Percentiles rank a stretch among this genome's conserved stretches.
These are phyloP conservation scores for Philereme transversata DNA, from an alignment of 2,888 invertebrate genomes.

Conservation along the genomic window DNA sequence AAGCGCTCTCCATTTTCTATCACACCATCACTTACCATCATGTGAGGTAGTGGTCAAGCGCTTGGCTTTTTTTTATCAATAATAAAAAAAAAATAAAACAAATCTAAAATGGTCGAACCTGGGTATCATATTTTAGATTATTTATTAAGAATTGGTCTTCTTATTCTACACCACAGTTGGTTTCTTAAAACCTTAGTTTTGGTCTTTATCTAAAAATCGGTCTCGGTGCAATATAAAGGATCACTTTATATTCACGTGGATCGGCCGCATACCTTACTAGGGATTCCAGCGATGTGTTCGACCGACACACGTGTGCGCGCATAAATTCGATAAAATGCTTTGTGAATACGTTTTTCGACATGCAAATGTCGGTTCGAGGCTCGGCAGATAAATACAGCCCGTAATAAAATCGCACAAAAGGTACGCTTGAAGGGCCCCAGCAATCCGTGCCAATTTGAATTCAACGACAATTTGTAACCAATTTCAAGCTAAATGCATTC, in stretches of 20 bases:
- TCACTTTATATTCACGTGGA: constrained; percentile 30
- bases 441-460: constrained; percentile 36
- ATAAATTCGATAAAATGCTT: constrained; percentile 69
- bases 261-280: constrained; percentile 41
- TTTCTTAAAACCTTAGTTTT: too few relatives aligned
- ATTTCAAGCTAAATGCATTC: constrained; percentile 47
- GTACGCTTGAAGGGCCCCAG: constrained; percentile 24
- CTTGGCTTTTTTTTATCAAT: too few relatives aligned
- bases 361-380: constrained; percentile 54
- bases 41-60: too few relatives aligned
- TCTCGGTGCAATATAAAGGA: constrained; percentile 6
- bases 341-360: constrained; percentile 55
- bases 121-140: too few relatives aligned
- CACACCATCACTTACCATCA: too few relatives aligned
- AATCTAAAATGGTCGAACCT: too few relatives aligned
- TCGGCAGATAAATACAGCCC: constrained; percentile 47
- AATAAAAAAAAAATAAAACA: too few relatives aligned
- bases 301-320: constrained; percentile 60
- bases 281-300: constrained; percentile 53
- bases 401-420: constrained; percentile 34
- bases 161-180: too few relatives aligned
- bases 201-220: too few relatives aligned
- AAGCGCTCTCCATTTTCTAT: too few relatives aligned
- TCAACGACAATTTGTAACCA: constrained; percentile 46
- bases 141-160: too few relatives aligned